A percentile compares a stretch with the other conserved stretches of the same genome.
These are phyloP conservation scores for Papilio polyxenes DNA, from an alignment of 1,140 invertebrate genomes.

Conservation along the genomic window DNA sequence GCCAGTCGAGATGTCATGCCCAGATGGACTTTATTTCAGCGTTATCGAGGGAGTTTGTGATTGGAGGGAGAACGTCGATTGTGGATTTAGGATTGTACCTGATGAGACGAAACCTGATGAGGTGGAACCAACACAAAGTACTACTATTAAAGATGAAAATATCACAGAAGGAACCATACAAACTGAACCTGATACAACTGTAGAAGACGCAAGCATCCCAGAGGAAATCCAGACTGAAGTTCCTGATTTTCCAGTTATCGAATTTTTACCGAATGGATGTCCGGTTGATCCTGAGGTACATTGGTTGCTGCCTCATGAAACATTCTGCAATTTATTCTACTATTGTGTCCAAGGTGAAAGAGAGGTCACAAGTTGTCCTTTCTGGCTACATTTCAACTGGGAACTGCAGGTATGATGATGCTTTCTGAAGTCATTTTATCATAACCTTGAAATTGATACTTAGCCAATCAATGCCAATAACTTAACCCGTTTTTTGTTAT, in stretches of 20 bases:
- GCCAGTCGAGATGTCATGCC: slow-evolving; percentile 49
- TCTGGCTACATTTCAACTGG: slow-evolving; percentile 37
- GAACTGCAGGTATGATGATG: background rate
- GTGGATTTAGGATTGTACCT: slow-evolving; percentile 40
- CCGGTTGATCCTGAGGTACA: slow-evolving; percentile 34
- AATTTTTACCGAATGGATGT: slow-evolving; percentile 38
- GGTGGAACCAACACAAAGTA: background rate
- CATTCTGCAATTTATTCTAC: slow-evolving; percentile 43
- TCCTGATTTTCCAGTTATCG: slow-evolving; percentile 12
- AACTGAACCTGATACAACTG: background rate
- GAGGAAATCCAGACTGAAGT: slow-evolving; percentile 10
- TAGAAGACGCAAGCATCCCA: background rate
- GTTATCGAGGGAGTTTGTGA: slow-evolving; percentile 43
- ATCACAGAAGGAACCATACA: background rate
- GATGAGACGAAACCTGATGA: slow-evolving; percentile 20
- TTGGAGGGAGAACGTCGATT: slow-evolving; percentile 33
- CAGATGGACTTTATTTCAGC: slow-evolving; percentile 49
- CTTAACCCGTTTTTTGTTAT: no score
- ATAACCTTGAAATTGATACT: background rate
- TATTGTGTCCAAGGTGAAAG: slow-evolving; percentile 39
- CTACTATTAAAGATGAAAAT: background rate
- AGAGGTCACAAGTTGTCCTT: slow-evolving; percentile 35
- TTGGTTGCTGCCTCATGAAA: slow-evolving; percentile 40
- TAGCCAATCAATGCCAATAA: no score
- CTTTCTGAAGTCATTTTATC: background rate